Conservation (phyloP, 1,140 invertebrate genomes). For the Drosophila malerkotliana region DNA sequence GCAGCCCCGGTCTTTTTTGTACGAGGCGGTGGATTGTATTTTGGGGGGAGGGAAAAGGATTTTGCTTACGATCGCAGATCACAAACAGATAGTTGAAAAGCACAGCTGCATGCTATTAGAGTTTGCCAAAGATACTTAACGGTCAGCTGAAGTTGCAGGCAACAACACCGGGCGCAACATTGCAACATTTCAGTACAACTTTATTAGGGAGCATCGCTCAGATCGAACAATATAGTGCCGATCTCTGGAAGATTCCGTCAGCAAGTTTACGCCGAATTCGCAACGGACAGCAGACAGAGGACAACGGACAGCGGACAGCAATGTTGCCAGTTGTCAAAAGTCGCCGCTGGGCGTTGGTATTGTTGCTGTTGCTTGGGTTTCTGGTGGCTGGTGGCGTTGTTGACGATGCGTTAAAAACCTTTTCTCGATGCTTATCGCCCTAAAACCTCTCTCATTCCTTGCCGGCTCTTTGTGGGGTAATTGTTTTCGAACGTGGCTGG, state of each 20-base stretch:
- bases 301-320: not conserved
- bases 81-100: constrained; percentile 29
- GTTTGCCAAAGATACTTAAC: constrained; percentile 55
- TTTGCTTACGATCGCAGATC: constrained; percentile 38
- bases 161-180: constrained; percentile 1
- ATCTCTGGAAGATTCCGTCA: constrained; percentile 33
- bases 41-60: not conserved
- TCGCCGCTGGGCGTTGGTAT: constrained; percentile 50
- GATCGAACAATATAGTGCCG: constrained; percentile 1
- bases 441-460: constrained; percentile 13
- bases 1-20: constrained; percentile 20
- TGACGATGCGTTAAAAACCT: constrained; percentile 59
- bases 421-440: constrained; percentile 46
- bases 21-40: not conserved
- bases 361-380: constrained; percentile 1
- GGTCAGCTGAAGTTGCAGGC: constrained; percentile 36
- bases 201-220: constrained; percentile 54
- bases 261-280: constrained; percentile 66
- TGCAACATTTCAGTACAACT: constrained; percentile 52
- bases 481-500: constrained; percentile 69
- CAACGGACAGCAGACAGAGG: constrained; percentile 26
- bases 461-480: constrained; percentile 53
- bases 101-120: constrained; percentile 72
- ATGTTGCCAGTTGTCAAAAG: constrained; percentile 55
- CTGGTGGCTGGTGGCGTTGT: constrained; percentile 38